Base-by-base conservation (phyloP, 2,797 vertebrate species). In the Sarcophilus harrisii region DNA sequence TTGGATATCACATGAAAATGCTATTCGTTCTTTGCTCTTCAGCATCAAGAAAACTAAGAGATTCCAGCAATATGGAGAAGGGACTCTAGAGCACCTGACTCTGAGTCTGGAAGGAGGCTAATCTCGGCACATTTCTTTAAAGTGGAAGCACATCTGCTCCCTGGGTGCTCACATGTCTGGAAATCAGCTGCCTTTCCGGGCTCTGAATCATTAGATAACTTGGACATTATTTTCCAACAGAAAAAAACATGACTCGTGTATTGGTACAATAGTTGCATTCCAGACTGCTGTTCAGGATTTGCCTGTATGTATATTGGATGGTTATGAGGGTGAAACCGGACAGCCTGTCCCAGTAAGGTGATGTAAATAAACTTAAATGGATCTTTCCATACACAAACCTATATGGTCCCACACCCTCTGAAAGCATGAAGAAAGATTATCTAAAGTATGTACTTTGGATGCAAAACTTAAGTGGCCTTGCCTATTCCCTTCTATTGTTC, bases 171-270 rank as follows among this genome's bases (percentile, higher is more conserved):
- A 96, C 54, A 9, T 98, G 98, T 95, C 97, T 97, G 97, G 96
- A 96, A 96, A 97, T 98, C 98, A 98, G 81, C 97, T 97, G 96
- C 1, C 5, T 66, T 62, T 96, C 97, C 96, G 94, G 95, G 92
- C 94, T 95, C 93, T 97, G 98, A 98, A 97, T 98, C 98, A 98
- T 96, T 0, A 0, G 1, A 66, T 98, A 94, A 94, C 24, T 81
- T 95, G 52, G 58, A 58, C 18, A 0, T 95, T 0, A 28, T 90
- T 95, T 97, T 95, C 96, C 96, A 30, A 27, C 28, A 87, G 30
- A 95, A 73, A 93, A 58, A 90, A 96, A 2, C 92, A 52, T 96
- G 96, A 97, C 92, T 97, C 96, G 96, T 93, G 93, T 28, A 0
- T 58, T 54, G 13, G 93, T 54, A 45, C 45, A 45, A 87, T 91